phyloP scores from a whole-genome alignment of 2,797 vertebrate species.

The Anguilla obscura region DNA sequence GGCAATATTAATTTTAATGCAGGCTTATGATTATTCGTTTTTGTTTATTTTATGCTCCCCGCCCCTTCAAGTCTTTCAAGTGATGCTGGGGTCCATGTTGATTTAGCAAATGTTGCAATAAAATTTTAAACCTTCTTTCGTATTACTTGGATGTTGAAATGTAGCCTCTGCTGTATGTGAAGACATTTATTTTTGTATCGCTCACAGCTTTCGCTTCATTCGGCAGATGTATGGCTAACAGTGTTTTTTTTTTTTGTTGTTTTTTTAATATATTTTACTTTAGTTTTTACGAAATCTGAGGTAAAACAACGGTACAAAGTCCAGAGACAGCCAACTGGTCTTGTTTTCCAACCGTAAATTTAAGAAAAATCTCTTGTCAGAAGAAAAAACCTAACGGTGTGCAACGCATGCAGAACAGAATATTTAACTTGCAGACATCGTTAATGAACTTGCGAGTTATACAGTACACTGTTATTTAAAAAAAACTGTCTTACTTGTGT shows the following conservation, averaged over 20 bases:
- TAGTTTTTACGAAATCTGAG: background rate
- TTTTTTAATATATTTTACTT: background rate
- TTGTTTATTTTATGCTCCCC: background rate
- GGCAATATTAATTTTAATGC: background rate
- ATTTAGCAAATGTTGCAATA: no score
- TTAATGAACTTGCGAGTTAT: background rate
- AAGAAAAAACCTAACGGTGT: background rate
- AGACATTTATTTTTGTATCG: background rate
- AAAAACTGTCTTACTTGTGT: background rate
- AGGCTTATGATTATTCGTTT: background rate
- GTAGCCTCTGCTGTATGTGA: background rate
- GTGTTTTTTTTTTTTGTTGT: background rate
- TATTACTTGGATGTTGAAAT: background rate
- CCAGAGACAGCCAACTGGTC: background rate
- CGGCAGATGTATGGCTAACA: background rate
- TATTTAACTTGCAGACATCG: background rate
- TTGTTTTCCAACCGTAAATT: background rate
- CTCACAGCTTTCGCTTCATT: background rate
- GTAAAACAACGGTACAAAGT: background rate
- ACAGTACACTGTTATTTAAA: background rate
- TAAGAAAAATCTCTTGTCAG: background rate
- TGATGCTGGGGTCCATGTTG: background rate
- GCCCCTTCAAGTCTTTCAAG: background rate
- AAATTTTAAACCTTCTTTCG: background rate
- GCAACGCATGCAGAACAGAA: background rate